Conservation (phyloP, 1,140 invertebrate species). For the Eubasilissa regina region DNA sequence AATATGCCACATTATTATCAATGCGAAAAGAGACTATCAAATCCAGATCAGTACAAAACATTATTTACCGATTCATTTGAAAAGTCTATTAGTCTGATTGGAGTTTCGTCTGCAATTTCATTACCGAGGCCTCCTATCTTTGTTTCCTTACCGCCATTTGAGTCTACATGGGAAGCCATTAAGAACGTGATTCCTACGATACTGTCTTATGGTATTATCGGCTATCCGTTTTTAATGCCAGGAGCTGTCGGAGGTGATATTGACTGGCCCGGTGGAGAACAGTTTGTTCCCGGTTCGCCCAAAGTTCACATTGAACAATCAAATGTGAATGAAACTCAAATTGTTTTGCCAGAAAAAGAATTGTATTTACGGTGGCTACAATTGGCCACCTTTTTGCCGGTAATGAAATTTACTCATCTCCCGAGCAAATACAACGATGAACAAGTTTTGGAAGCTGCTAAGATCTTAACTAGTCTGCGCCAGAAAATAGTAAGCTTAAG, state of each 20-base stretch:
- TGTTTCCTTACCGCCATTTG: constrained; percentile 87
- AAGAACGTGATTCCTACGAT: constrained; percentile 88
- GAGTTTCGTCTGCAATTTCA: constrained; percentile 86
- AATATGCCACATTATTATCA: constrained; percentile 91
- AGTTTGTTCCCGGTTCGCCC: constrained; percentile 66
- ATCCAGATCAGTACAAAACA: constrained; percentile 87
- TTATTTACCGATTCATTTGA: constrained; percentile 80
- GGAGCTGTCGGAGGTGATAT: constrained; percentile 94
- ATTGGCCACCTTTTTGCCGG: constrained; percentile 91
- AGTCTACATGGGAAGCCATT: constrained; percentile 92
- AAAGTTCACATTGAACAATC: constrained; percentile 64
- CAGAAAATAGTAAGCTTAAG: constrained; percentile 76
- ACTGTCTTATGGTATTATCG: constrained; percentile 88
- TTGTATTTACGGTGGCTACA: constrained; percentile 96
- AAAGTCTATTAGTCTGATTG: constrained; percentile 80
- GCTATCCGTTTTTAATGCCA: constrained; percentile 93
- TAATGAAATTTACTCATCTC: constrained; percentile 91
- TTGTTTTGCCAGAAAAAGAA: constrained; percentile 84
- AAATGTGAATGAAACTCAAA: constrained; percentile 72
- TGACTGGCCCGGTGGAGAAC: constrained; percentile 73
- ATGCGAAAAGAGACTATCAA: constrained; percentile 80
- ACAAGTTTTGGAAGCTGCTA: constrained; percentile 83
- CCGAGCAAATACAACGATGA: constrained; percentile 90
- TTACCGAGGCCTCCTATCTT: constrained; percentile 89
- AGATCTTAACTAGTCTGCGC: constrained; percentile 82